A percentile compares a stretch with the other conserved stretches of the same genome.
Conservation (phyloP, 1,140 invertebrate species). For the Bemisia tabaci region DNA sequence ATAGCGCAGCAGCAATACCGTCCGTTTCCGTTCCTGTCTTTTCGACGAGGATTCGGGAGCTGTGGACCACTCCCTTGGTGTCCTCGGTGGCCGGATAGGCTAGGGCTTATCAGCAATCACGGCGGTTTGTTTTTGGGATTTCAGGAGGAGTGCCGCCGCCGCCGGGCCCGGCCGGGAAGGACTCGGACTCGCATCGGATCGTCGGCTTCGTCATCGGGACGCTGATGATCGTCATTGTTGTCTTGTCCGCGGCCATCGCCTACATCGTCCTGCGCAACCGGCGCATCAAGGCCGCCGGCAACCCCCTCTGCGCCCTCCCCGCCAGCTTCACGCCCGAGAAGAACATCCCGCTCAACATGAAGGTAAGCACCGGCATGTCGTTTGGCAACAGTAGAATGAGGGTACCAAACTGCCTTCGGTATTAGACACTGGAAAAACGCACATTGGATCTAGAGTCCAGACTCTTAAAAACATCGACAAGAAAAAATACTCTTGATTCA, state of each 20-base stretch:
- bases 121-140: not conserved
- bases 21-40: too few species aligned
- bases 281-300: conserved; percentile 39
- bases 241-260: conserved; percentile 49
- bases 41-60: too few species aligned
- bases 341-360: conserved; percentile 37
- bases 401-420: too few species aligned
- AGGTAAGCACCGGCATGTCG: conserved; percentile 34
- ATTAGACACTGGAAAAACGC: too few species aligned
- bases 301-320: conserved; percentile 32
- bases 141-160: conserved; percentile 15
- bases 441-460: too few species aligned
- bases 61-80: not conserved
- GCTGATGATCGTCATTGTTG: conserved; percentile 54
- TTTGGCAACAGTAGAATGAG: too few species aligned
- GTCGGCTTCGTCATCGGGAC: conserved; percentile 64
- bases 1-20: too few species aligned
- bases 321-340: conserved; percentile 32
- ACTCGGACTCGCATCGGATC: conserved; percentile 41
- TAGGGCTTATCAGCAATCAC: too few species aligned
- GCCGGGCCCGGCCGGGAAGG: too few species aligned
- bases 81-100: too few species aligned
- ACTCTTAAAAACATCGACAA: too few species aligned
- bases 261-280: conserved; percentile 55
- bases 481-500: too few species aligned